A percentile compares a stretch with the other conserved stretches of the same genome.
These are phyloP conservation scores for Aromia moschata DNA, from an alignment of 2,888 invertebrate species.

Conservation along the genomic window DNA sequence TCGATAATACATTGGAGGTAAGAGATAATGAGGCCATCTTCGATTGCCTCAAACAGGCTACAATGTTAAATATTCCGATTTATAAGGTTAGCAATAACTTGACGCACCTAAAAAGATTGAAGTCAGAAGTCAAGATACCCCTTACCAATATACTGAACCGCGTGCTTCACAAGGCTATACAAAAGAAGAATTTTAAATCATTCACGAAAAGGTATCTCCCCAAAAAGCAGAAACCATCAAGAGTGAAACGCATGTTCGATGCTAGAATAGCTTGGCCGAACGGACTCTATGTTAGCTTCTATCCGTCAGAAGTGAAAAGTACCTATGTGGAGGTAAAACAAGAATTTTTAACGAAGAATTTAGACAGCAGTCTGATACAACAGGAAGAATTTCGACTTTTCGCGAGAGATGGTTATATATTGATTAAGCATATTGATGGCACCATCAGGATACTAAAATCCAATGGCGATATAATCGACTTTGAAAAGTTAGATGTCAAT, in stretches of 20 bases:
- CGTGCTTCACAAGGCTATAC: conserved; percentile 21
- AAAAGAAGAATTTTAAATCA: background rate
- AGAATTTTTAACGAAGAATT: conserved; percentile 34
- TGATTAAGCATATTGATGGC: conserved; percentile 49
- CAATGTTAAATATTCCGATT: conserved; percentile 30
- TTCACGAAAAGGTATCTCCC: conserved; percentile 30
- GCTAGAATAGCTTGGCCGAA: conserved; percentile 49
- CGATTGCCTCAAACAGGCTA: conserved; percentile 31
- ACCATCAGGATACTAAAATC: conserved; percentile 46
- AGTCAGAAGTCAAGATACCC: conserved; percentile 34
- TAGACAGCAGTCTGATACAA: conserved; percentile 25
- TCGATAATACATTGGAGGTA: conserved; percentile 2
- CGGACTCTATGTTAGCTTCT: conserved; percentile 44
- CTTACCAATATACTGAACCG: conserved; percentile 30
- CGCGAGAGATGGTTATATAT: conserved; percentile 44
- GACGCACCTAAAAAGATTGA: conserved; percentile 32
- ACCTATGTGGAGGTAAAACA: conserved; percentile 47
- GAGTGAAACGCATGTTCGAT: conserved; percentile 30
- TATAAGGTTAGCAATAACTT: conserved; percentile 44
- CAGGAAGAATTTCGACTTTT: conserved; percentile 51
- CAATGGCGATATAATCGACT: conserved; percentile 48
- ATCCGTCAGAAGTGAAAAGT: conserved; percentile 37
- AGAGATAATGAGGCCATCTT: conserved; percentile 26
- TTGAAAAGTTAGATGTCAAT: conserved; percentile 40
- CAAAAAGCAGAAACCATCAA: background rate